Evolutionary conservation across 2,797 vertebrate genomes (phyloP).

Genomic region (Halcyon leucocephala): DNA sequence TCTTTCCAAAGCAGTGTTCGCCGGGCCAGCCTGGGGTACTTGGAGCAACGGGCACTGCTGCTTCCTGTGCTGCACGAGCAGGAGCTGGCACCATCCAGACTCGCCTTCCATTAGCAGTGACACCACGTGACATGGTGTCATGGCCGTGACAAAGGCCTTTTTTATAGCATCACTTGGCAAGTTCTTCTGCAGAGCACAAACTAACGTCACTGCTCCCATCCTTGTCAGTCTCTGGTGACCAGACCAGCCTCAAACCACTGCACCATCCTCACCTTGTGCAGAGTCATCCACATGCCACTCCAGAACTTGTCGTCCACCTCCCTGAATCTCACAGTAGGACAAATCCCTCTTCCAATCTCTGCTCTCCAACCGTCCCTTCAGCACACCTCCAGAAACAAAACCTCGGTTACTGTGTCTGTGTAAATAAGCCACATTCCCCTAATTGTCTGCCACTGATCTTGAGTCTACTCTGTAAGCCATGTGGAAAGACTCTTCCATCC

Average conservation of each 20-base stretch:
- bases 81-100: not conserved
- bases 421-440: not conserved
- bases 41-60: not conserved
- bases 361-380: not conserved
- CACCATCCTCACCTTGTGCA: not conserved
- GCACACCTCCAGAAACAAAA: not conserved
- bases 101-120: not conserved
- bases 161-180: not conserved
- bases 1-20: not conserved
- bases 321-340: not conserved
- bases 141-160: not conserved
- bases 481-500: not conserved
- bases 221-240: not conserved
- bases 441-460: not conserved
- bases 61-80: not conserved
- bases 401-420: not conserved
- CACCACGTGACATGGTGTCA: not conserved
- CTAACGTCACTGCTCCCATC: not conserved
- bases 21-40: not conserved
- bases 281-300: not conserved
- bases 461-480: not conserved
- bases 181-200: not conserved
- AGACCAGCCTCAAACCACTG: not conserved
- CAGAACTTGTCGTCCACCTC: not conserved
- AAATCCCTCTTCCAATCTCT: not conserved